These are phyloP conservation scores for Melipona beecheii DNA, from an alignment of 2,888 invertebrate genomes.

Conservation along the genomic window DNA sequence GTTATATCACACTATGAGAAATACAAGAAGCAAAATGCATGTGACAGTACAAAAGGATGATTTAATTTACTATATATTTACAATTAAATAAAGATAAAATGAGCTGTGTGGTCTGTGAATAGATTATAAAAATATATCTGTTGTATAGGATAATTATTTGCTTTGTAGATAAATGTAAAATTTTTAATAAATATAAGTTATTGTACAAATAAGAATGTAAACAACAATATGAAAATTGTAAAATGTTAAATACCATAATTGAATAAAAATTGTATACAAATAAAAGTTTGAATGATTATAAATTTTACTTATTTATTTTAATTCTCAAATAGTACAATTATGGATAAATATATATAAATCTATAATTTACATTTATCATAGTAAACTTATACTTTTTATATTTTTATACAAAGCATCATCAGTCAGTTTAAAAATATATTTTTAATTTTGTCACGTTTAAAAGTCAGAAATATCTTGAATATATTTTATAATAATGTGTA, in stretches of 20 bases:
- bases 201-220: slow-evolving; percentile 39
- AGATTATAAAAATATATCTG: slow-evolving; percentile 31
- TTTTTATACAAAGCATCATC: too few relatives aligned
- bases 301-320: slow-evolving; percentile 11
- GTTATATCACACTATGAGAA: slow-evolving; percentile 12
- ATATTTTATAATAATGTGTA: slow-evolving; percentile 72
- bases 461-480: slow-evolving; percentile 63
- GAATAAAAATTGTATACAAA: slow-evolving; percentile 53
- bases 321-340: background rate
- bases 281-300: slow-evolving; percentile 28
- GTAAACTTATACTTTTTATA: slow-evolving; percentile 18
- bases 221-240: slow-evolving; percentile 40
- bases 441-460: slow-evolving; percentile 14
- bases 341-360: slow-evolving; percentile 5
- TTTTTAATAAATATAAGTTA: slow-evolving; percentile 19
- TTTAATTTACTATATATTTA: slow-evolving; percentile 46
- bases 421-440: background rate
- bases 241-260: slow-evolving; percentile 34
- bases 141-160: slow-evolving; percentile 57
- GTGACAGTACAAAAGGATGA: slow-evolving; percentile 20
- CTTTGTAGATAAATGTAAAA: slow-evolving; percentile 65
- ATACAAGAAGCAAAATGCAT: slow-evolving; percentile 23
- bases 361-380: slow-evolving; percentile 15
- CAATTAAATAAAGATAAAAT: slow-evolving; percentile 41
- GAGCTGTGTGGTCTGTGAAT: slow-evolving; percentile 47